These are phyloP conservation scores for Cacatua alba DNA, from an alignment of 2,113 vertebrate species.

Conservation along the genomic window DNA sequence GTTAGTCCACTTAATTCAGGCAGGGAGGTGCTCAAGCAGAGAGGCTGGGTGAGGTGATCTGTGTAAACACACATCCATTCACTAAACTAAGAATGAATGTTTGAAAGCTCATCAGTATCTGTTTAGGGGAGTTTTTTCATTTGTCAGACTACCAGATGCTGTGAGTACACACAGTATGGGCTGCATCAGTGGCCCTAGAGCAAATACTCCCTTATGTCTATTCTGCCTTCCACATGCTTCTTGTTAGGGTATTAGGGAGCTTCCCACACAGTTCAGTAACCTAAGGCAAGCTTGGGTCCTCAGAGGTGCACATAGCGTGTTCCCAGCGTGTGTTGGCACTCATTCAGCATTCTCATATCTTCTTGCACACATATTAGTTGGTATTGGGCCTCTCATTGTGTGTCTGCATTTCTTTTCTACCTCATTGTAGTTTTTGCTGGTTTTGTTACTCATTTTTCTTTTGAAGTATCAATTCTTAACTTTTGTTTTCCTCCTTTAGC, in stretches of 20 bases:
- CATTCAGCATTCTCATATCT: constrained; percentile 40
- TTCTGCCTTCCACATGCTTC: background rate
- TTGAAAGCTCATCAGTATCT: background rate
- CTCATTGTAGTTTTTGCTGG: constrained; percentile 55
- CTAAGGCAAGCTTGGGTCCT: background rate
- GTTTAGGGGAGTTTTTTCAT: background rate
- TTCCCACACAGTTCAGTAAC: background rate
- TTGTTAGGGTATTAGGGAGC: background rate
- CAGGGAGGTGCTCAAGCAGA: background rate
- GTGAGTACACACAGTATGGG: background rate
- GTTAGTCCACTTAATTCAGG: background rate
- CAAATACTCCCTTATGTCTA: background rate
- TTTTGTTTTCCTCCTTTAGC: constrained; percentile 82
- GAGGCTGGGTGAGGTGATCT: background rate
- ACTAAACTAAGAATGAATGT: background rate
- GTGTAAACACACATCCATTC: background rate
- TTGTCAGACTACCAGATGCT: background rate
- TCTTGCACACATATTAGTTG: background rate
- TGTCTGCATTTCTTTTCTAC: constrained; percentile 53
- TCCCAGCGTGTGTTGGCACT: constrained; percentile 16
- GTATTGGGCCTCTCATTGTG: constrained; percentile 15
- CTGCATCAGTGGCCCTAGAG: background rate
- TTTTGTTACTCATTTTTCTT: constrained; percentile 62
- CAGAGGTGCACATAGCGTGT: constrained; percentile 10
- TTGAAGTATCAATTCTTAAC: constrained; percentile 68